Evolutionary conservation across 2,113 vertebrate genomes (phyloP).

Genomic region (Chaetodon trifascialis): DNA sequence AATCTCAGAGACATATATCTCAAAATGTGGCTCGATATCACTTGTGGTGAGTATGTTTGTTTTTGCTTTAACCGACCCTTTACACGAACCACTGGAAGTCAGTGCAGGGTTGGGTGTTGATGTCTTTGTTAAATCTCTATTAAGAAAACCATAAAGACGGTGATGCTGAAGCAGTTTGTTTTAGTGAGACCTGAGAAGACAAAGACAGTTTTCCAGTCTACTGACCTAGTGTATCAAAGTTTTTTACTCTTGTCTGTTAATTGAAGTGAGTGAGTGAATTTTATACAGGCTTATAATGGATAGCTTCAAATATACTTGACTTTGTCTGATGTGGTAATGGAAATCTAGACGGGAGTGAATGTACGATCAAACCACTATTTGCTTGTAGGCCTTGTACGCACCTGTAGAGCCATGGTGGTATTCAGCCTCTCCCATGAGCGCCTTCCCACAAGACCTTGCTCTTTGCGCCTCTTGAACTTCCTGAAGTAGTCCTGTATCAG

Average conservation of each 20-base stretch:
- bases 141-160: background rate
- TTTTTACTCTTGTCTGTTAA: too few species aligned
- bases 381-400: slow-evolving; percentile 55
- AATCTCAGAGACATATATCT: background rate
- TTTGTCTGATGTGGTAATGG: background rate
- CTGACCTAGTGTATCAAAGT: too few species aligned
- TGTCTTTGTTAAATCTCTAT: background rate
- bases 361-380: too few species aligned
- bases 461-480: slow-evolving; percentile 99
- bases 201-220: background rate
- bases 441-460: slow-evolving; percentile 96
- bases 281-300: too few species aligned
- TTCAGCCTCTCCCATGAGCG: slow-evolving; percentile 89
- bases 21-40: background rate
- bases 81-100: background rate
- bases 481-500: slow-evolving; percentile 99
- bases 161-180: background rate
- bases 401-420: slow-evolving; percentile 96
- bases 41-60: background rate
- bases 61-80: background rate
- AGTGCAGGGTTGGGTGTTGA: background rate
- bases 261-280: too few species aligned
- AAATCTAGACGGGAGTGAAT: background rate
- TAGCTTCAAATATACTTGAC: too few species aligned
- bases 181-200: background rate